Evolutionary conservation across 2,113 vertebrate species (phyloP), one percentile per base, ranked within the genome.

Genomic region (Hemichromis elongatus): DNA sequence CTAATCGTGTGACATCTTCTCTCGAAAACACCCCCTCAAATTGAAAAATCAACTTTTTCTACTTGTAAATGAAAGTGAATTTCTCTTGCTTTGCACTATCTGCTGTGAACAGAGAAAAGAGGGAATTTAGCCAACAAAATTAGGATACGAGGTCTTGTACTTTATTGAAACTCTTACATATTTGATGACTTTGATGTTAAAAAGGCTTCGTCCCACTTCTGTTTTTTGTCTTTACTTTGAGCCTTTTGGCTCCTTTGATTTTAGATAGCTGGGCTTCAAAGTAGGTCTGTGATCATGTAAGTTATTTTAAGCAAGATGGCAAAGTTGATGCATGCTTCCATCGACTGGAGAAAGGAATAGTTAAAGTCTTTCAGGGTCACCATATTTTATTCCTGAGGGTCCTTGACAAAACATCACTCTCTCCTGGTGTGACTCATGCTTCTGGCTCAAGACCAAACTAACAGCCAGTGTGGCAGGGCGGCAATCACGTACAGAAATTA

Each of bases 181-280:
- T 89, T 92, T 93, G 59, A 94, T 92, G 80, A 89, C 63, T 84
- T 86, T 85, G 70, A 86, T 84, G 70, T 80, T 66, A 26, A 79
- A 84, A 85, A 83, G 37, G 26, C 63, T 70, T 59, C 3, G 30
- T 82, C 90, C 73, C 61, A 73, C 40, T 89, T 86, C 52, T 81
- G 80, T 63, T 75, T 18, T 88, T 59, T 80, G 45, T 80, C 77
- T 37, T 53, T 18, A 53, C 61, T 87, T 82, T 59, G 77, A 84
- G 35, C 26, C 45, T 79, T 86, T 86, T 30, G 9, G 33, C 47
- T 59, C 54, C 37, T 81, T 92, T 86, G 45, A 82, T 77, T 80
- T 79, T 2, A 54, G 77, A 86, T 57, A 21, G 13, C 47, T 47
- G 7, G 35, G 19, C 61, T 80, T 55, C 37, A 80, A 90, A 89